phyloP scores from a whole-genome alignment of 2,888 invertebrate genomes.

The Muschampia plurimacula region DNA sequence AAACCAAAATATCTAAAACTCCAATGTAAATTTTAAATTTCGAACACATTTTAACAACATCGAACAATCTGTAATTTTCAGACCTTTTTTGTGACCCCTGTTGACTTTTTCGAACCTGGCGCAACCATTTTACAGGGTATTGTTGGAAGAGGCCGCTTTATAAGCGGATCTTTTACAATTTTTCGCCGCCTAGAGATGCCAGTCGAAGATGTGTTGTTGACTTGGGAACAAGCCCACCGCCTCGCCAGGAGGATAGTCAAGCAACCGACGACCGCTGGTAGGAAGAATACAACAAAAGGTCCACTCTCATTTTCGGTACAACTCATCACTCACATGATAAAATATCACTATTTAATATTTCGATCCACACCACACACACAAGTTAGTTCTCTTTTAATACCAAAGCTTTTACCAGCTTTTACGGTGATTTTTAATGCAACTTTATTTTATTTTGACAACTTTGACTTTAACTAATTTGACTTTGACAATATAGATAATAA shows the following conservation, averaged over 20 bases:
- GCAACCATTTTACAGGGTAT: constrained; percentile 78
- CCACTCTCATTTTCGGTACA: constrained; percentile 85
- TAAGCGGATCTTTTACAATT: constrained; percentile 80
- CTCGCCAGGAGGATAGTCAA: constrained; percentile 81
- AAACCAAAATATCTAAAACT: background rate
- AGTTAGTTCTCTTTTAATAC: background rate
- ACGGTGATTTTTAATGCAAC: too few relatives aligned
- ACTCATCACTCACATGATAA: constrained; percentile 86
- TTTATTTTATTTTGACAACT: background rate
- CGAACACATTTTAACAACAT: background rate
- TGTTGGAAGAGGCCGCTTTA: constrained; percentile 76
- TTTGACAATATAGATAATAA: too few relatives aligned
- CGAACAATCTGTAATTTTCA: background rate
- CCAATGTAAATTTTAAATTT: background rate
- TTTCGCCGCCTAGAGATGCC: constrained; percentile 81
- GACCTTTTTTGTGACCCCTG: constrained; percentile 73
- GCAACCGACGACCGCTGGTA: constrained; percentile 82
- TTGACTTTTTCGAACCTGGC: constrained; percentile 71
- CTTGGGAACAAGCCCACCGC: constrained; percentile 81
- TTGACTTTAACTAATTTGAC: too few relatives aligned
- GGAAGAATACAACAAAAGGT: constrained; percentile 84
- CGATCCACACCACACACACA: constrained; percentile 43
- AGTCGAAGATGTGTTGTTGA: constrained; percentile 75
- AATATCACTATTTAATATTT: constrained; percentile 71
- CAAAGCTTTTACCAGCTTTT: too few relatives aligned